phyloP scores from a whole-genome alignment of 2,888 invertebrate genomes.

The Hetaerina titia region DNA sequence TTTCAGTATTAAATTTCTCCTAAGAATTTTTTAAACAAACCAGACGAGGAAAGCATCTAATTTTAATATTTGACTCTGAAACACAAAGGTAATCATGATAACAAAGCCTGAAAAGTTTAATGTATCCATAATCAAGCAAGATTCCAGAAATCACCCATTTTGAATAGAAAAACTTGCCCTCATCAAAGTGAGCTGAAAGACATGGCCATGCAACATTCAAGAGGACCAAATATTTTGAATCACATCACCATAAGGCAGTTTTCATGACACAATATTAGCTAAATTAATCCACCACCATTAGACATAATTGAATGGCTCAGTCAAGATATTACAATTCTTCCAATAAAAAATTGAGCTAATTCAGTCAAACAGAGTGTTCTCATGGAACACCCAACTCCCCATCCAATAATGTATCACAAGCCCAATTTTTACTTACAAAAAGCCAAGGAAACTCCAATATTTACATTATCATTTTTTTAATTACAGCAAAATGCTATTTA shows the following conservation, averaged over 20 bases:
- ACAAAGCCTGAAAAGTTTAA: neutral
- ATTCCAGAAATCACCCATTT: conserved; percentile 1
- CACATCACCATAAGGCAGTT: conserved; percentile 46
- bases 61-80: neutral
- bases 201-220: conserved; percentile 34
- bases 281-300: conserved; percentile 43
- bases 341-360: conserved; percentile 59
- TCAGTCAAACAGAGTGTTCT: conserved; percentile 45
- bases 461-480: neutral
- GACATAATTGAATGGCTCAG: conserved; percentile 43
- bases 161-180: neutral
- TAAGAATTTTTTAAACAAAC: neutral
- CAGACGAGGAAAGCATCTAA: neutral
- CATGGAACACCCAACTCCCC: neutral
- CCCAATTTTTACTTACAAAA: conserved; percentile 5
- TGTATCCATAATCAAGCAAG: neutral
- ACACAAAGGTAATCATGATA: neutral
- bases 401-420: conserved; percentile 37
- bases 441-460: neutral
- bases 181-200: conserved; percentile 50
- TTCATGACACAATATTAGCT: conserved; percentile 55
- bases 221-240: conserved; percentile 51
- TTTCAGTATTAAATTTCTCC: too few species aligned
- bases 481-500: neutral
- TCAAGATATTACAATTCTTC: conserved; percentile 44